Conservation (phyloP, 2,888 invertebrate genomes). For the Alentia gelatinosa region DNA sequence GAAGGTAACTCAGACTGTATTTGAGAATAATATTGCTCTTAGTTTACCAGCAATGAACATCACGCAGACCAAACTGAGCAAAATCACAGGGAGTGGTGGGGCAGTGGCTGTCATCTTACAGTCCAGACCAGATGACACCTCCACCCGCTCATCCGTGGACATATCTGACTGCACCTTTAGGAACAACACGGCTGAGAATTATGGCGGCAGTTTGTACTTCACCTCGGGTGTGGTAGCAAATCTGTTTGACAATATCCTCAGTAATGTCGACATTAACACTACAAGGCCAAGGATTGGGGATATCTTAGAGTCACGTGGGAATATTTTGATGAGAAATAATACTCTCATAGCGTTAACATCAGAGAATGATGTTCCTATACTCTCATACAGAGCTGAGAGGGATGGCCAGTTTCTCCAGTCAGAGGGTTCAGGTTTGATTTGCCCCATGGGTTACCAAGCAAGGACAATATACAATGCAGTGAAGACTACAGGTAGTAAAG, state of each 20-base stretch:
- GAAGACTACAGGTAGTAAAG: neutral
- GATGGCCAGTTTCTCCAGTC: conserved; percentile 30
- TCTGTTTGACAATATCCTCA: neutral
- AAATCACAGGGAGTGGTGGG: conserved; percentile 49
- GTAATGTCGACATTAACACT: neutral
- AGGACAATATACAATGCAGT: conserved; percentile 27
- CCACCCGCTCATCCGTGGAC: neutral
- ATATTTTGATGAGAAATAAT: neutral
- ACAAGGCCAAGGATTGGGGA: conserved; percentile 27
- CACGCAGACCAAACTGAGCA: neutral
- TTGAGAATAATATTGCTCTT: neutral
- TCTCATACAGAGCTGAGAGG: conserved; percentile 44
- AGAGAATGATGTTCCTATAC: conserved; percentile 10
- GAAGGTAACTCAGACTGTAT: neutral
- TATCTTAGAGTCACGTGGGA: conserved; percentile 40
- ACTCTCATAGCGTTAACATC: neutral
- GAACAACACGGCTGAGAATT: conserved; percentile 57
- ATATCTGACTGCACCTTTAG: conserved; percentile 55
- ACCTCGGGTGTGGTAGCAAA: conserved; percentile 31
- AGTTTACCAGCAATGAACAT: neutral
- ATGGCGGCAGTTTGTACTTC: conserved; percentile 60
- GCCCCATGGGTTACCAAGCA: conserved; percentile 30
- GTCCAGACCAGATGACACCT: neutral
- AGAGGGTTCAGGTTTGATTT: neutral
- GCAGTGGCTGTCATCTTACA: conserved; percentile 35